Base-by-base conservation (phyloP, 2,888 invertebrate genomes). In the Amaurobius ferox region DNA sequence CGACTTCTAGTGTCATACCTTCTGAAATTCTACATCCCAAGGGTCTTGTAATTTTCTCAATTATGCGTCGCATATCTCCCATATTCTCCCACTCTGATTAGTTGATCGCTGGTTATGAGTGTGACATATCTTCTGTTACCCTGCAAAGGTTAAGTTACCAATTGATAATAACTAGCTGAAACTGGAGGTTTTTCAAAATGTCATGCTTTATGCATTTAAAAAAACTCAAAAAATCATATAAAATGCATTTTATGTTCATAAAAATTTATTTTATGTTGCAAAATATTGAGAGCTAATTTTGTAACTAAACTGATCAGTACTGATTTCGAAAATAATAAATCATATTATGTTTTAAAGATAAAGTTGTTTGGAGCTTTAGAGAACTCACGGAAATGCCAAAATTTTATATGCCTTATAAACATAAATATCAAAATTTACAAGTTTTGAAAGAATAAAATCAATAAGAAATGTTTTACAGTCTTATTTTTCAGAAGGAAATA, bases 71-170 rank as follows among this genome's bases (percentile, higher is more conserved):
- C 26, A 71, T 40, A 39, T 73, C 62, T 79, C 29, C 30, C 32
- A 61, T 48, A 76, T 55, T 28, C 70, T 77, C 44, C 40, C 64
- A 39, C 64, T 71, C 73, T 62, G 73, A 72, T 62, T 79, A 80
- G 67, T 61, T 48, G 35, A 71, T 35, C 48, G 70, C 28, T 44
- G 74, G 40, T 61, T 72, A 48, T 55, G 71, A 64, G 30, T 62
- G 39, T 74, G 61, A 55, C 74, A 67, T 74, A 48, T 81, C 81
- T 74, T 81, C 81, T n/a, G 67, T 40, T 61, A 66, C 64, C 81
- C 83, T 85, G 83, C 66, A 85, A 85, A 77, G 68, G 81, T 83
- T 83, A 83, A 83, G 64, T 77, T 85, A 71, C 81, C 70, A 62
- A 66, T 85, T 85, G 71, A 85, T 72, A 85, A 85, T 66, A 62